These are phyloP conservation scores for Xestia rhomboidea DNA, from an alignment of 2,888 invertebrate genomes.

Conservation along the genomic window DNA sequence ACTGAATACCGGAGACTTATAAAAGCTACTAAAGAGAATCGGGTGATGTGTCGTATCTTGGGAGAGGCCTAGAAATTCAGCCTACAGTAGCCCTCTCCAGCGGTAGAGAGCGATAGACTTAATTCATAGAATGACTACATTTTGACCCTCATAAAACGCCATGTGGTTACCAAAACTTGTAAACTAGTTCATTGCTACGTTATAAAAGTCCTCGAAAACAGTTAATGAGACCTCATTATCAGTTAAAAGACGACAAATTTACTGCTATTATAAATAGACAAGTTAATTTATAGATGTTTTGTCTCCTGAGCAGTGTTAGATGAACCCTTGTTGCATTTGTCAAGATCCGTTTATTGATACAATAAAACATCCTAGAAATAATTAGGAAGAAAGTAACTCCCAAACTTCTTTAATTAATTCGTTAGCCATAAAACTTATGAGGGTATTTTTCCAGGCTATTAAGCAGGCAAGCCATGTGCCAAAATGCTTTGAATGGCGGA, in stretches of 20 bases:
- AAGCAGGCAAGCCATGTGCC: constrained; percentile 76
- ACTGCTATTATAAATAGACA: constrained; percentile 80
- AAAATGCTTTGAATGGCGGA: constrained; percentile 76
- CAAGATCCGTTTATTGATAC: constrained; percentile 79
- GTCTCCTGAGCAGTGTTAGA: constrained; percentile 76
- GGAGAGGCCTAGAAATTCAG: not conserved
- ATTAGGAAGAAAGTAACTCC: constrained; percentile 33
- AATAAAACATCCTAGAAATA: constrained; percentile 71
- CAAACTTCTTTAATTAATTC: constrained; percentile 57
- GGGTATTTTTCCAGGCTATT: constrained; percentile 72
- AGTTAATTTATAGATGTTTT: constrained; percentile 83
- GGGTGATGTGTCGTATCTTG: not conserved
- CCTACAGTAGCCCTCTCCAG: not conserved
- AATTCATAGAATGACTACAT: not conserved
- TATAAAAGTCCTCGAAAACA: constrained; percentile 75
- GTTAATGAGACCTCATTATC: constrained; percentile 81
- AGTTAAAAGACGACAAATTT: constrained; percentile 83
- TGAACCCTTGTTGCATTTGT: constrained; percentile 74
- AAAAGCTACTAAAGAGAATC: not conserved
- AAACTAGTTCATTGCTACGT: constrained; percentile 66
- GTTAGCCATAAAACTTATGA: constrained; percentile 51
- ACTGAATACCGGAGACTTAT: not conserved
- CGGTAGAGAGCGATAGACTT: not conserved
- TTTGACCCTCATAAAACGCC: constrained; percentile 34
- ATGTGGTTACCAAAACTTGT: constrained; percentile 49